A percentile compares a stretch with the other conserved stretches of the same genome.
Evolutionary conservation across 2,797 vertebrate genomes (phyloP).

Genomic region (Monodelphis domestica): DNA sequence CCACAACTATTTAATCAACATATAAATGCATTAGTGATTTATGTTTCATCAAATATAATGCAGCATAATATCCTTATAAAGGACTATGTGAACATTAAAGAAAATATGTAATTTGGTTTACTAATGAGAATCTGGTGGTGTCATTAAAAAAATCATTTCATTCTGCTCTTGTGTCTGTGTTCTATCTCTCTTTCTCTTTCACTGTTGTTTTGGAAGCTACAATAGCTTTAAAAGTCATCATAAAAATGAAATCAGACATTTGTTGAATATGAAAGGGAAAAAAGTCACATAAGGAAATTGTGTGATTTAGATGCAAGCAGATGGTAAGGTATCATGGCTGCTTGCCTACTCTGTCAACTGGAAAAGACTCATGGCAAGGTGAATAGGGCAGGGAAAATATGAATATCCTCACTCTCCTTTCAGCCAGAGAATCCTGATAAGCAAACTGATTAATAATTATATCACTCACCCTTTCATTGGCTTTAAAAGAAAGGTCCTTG

Average conservation of each 20-base stretch:
- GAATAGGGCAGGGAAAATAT: background rate
- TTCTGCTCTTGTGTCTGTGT: background rate
- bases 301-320: background rate
- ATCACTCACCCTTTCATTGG: background rate
- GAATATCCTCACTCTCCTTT: background rate
- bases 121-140: background rate
- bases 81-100: fast-evolving
- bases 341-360: background rate
- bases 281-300: background rate
- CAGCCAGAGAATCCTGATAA: fast-evolving
- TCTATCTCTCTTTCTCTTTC: background rate
- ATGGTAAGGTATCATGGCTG: background rate
- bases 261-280: background rate
- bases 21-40: background rate
- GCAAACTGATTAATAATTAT: background rate
- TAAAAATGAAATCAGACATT: constrained; percentile 8
- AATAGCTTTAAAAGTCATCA: background rate
- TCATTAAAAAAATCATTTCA: background rate
- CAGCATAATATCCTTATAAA: fast-evolving
- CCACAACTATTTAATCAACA: background rate
- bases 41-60: fast-evolving
- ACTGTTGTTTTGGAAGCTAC: background rate
- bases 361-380: fast-evolving
- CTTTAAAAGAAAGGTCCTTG: background rate
- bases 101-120: background rate